Base-by-base conservation (phyloP, 2,113 vertebrate genomes). In the Hemichromis elongatus region DNA sequence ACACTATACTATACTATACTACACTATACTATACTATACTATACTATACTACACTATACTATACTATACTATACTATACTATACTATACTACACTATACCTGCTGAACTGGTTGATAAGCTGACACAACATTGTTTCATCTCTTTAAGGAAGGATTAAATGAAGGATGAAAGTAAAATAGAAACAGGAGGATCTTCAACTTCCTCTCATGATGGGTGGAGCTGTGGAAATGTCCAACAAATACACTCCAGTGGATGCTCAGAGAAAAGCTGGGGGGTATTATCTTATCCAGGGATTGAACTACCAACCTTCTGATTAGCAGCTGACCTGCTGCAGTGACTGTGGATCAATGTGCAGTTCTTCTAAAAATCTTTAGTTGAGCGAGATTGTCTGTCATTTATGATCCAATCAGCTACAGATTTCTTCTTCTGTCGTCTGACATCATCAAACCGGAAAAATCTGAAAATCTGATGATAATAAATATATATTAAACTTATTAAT, bases 31-130 rank as follows among this genome's bases (percentile, higher is more conserved):
- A 4, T 52, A 2, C 50, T 52, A 9, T 52, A 52, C 1, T 52
- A 0, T 52, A 0, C 35, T 1, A 4, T 52, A 2, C 50, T 52
- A 9, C n/a, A 52, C 1, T 52, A 0, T 52, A 0, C 35, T 1
- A 4, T 52, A 2, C 50, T 52, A 9, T 52, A 52, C 1, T 52
- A 0, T 52, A 0, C 35, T 1, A 4, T 52, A 2, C 50, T 52
- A 9, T 52, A 52, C 1, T 1, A 4, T 52, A 2, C 50, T 52
- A 9, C n/a, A 52, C 1, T 52, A 0, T 52, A 0, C 35, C 35
- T 37, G 35, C 9, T 8, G 3, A 37, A 37, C 35, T 37, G 35
- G 9, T 37, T 37, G 8, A 37, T 37, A 37, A 37, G 35, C 35
- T 37, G 35, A 37, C 35, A 37, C 35, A 37, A 9, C 35, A 37